Conservation (phyloP, 1,140 invertebrate species). For the Nixonia krombeini region DNA sequence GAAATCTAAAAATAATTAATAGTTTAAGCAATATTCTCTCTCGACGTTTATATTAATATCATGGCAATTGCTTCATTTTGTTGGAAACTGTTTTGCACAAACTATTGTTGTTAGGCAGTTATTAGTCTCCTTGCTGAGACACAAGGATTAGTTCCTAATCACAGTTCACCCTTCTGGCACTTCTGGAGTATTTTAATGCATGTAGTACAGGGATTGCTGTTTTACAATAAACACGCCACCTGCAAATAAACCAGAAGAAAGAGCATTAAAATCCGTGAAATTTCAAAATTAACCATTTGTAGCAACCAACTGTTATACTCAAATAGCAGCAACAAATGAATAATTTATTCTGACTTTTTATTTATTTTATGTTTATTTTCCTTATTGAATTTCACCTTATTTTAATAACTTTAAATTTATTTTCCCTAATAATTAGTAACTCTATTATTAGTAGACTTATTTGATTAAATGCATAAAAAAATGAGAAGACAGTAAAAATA, state of each 20-base stretch:
- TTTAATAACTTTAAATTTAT: too few species aligned
- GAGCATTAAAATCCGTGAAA: too few species aligned
- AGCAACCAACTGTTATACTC: too few species aligned
- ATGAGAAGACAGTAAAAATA: too few species aligned
- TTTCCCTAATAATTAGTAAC: too few species aligned
- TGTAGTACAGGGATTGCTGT: neutral
- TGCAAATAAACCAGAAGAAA: slow-evolving; percentile 7
- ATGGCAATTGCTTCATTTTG: slow-evolving; percentile 41
- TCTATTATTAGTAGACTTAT: too few species aligned
- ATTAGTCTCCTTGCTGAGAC: slow-evolving; percentile 51
- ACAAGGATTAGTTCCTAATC: slow-evolving; percentile 48
- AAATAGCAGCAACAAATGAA: too few species aligned
- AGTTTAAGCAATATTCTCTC: slow-evolving; percentile 14
- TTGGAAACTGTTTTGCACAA: slow-evolving; percentile 51
- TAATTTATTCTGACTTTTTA: too few species aligned
- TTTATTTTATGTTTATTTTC: too few species aligned
- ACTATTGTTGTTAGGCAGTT: slow-evolving; percentile 60
- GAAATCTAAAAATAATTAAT: slow-evolving; percentile 19
- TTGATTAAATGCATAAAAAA: too few species aligned
- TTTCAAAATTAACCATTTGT: too few species aligned
- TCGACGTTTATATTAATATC: slow-evolving; percentile 59
- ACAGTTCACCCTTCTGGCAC: slow-evolving; percentile 28
- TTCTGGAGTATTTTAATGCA: slow-evolving; percentile 54
- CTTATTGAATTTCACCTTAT: too few species aligned
- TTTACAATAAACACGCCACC: neutral